Evolutionary conservation across 2,113 vertebrate genomes (phyloP), one percentile per base, ranked within the genome.

Genomic region (Puma concolor): DNA sequence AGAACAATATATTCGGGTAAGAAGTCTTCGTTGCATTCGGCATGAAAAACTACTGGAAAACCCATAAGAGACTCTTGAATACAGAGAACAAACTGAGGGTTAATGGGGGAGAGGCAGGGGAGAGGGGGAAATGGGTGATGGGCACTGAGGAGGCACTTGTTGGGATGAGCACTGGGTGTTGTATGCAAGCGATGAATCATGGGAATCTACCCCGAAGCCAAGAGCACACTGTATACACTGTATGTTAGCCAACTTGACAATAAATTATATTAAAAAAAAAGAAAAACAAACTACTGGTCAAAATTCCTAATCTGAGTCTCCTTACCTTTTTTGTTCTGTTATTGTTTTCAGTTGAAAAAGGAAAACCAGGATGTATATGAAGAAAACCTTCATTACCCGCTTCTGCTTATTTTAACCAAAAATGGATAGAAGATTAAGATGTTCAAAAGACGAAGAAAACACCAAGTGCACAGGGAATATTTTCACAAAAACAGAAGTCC

Each of bases 351-450:
- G 99, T 99, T 99, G 99, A 99, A 99, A 99, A 99, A 98, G 63
- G 99, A 99, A 98, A 99, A 99, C 91, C 99, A 99, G 84, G 99
- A 99, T 57, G 97, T 97, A 9, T 99, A 99, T 57, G 99, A 99
- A 50, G 99, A 99, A 98, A 99, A 99, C 96, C 99, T 99, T 98
- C 99, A 99, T 99, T 99, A 99, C 95, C 99, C 99, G 82, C 97
- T 99, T 98, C 99, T 99, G 97, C 98, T 99, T 90, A 97, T 99
- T 97, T 98, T 99, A 98, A 99, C 99, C 97, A 99, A 99, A 98
- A 98, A 97, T 84, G 96, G 79, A 97, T 98, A 99, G 98, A 98
- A 98, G 97, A 98, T 94, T n/a, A 83, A 79, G 74, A 33, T 19
- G 29, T 86, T 92, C 41, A 38, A 38, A 95, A 66, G 77, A 74